Conservation (phyloP, 1,140 invertebrate genomes). For the Aphelinus certus region DNA sequence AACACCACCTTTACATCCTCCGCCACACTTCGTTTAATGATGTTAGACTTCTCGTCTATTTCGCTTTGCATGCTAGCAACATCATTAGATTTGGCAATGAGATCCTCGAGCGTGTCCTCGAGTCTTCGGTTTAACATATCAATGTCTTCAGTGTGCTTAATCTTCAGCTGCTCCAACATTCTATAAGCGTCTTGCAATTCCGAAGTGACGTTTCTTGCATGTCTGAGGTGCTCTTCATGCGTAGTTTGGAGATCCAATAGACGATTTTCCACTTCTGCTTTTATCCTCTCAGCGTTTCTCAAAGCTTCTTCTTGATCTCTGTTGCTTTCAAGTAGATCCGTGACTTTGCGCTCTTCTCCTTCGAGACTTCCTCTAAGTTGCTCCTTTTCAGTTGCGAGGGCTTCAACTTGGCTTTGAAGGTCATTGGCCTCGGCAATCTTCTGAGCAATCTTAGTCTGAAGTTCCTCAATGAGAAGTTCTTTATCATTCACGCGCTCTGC, state of each 20-base stretch:
- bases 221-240: slow-evolving; percentile 56
- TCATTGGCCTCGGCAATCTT: slow-evolving; percentile 49
- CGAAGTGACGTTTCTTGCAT: slow-evolving; percentile 54
- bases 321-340: slow-evolving; percentile 31
- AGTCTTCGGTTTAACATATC: slow-evolving; percentile 49
- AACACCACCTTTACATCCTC: slow-evolving; percentile 47
- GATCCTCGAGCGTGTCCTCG: slow-evolving; percentile 52
- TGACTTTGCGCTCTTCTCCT: slow-evolving; percentile 46
- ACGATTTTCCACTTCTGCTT: slow-evolving; percentile 56
- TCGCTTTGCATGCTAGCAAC: slow-evolving; percentile 48
- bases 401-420: slow-evolving; percentile 48
- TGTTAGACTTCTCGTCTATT: slow-evolving; percentile 47
- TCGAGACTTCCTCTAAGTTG: slow-evolving; percentile 45
- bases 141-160: slow-evolving; percentile 52
- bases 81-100: slow-evolving; percentile 46
- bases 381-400: slow-evolving; percentile 47
- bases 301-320: slow-evolving; percentile 51
- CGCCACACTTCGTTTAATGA: slow-evolving; percentile 42
- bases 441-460: slow-evolving; percentile 60
- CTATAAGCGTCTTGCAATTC: slow-evolving; percentile 61
- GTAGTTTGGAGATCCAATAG: slow-evolving; percentile 51
- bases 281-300: slow-evolving; percentile 47
- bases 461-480: slow-evolving; percentile 48
- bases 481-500: slow-evolving; percentile 56
- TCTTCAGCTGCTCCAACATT: slow-evolving; percentile 65